phyloP scores from a whole-genome alignment of 2,797 vertebrate species.

The Cyclopterus lumpus region DNA sequence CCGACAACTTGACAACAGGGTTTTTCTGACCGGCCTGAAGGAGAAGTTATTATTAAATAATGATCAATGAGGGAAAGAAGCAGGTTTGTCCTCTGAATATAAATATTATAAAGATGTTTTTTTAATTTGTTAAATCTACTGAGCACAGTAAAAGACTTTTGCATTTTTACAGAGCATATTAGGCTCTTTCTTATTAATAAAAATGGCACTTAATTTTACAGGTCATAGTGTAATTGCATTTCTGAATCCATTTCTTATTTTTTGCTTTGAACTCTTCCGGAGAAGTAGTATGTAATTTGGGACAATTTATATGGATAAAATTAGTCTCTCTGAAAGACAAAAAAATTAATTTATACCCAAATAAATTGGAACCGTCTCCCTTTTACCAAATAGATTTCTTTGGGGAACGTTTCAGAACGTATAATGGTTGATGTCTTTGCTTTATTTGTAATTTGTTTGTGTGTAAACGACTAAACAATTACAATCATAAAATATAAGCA shows the following conservation, averaged over 20 bases:
- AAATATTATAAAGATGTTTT: no score
- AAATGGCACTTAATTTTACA: not conserved
- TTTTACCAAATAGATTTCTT: not conserved
- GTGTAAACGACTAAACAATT: not conserved
- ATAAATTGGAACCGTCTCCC: not conserved
- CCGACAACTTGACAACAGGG: slow-evolving; percentile 90
- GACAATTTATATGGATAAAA: not conserved
- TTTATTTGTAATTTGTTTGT: no score
- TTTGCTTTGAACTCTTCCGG: not conserved
- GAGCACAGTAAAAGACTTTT: not conserved
- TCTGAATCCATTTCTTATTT: not conserved
- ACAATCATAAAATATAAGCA: not conserved
- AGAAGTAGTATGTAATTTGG: not conserved
- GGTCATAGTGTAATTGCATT: not conserved
- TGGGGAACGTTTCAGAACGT: no score
- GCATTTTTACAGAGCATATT: not conserved
- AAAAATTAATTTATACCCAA: not conserved
- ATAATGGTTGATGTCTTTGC: not conserved
- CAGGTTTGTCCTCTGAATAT: no score
- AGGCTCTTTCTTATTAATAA: not conserved
- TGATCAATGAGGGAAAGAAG: not conserved
- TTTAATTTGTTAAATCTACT: not conserved
- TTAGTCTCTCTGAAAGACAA: not conserved
- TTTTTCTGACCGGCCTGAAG: slow-evolving; percentile 94
- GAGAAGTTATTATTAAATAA: not conserved